phyloP scores from a whole-genome alignment of 2,888 invertebrate species.

The Deilephila porcellus region DNA sequence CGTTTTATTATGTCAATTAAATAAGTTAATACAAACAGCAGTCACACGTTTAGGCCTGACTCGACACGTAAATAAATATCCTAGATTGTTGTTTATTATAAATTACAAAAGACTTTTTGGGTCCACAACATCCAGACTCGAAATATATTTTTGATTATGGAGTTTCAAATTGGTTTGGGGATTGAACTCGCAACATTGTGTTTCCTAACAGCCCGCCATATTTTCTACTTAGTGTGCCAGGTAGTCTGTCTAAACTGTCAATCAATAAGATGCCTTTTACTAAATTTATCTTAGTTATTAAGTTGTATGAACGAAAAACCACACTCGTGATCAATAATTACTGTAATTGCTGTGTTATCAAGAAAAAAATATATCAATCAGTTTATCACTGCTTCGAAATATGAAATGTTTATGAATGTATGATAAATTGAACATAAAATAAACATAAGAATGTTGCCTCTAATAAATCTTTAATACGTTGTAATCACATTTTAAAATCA shows the following conservation, averaged over 20 bases:
- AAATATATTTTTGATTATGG: no score
- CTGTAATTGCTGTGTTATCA: background rate
- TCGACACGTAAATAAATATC: no score
- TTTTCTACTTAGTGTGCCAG: background rate
- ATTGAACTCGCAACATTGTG: no score
- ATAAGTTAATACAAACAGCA: no score
- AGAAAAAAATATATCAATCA: slow-evolving; percentile 10
- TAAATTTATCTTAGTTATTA: background rate
- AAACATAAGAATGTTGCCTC: slow-evolving; percentile 12
- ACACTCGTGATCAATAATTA: background rate
- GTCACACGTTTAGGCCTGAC: no score
- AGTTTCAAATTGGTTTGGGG: no score
- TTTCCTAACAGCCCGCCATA: no score
- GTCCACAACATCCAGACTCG: no score
- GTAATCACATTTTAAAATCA: slow-evolving; percentile 14
- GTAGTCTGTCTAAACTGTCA: background rate
- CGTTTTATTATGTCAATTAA: no score
- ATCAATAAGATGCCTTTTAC: background rate
- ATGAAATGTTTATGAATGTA: slow-evolving; percentile 1
- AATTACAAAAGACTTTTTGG: no score
- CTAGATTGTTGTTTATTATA: no score
- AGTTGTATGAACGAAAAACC: background rate
- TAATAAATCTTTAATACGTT: slow-evolving; percentile 13
- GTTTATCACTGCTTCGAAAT: slow-evolving; percentile 5
- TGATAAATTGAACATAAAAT: slow-evolving; percentile 15